Evolutionary conservation across 2,797 vertebrate species (phyloP).

Genomic region (Periophthalmus magnuspinnatus): DNA sequence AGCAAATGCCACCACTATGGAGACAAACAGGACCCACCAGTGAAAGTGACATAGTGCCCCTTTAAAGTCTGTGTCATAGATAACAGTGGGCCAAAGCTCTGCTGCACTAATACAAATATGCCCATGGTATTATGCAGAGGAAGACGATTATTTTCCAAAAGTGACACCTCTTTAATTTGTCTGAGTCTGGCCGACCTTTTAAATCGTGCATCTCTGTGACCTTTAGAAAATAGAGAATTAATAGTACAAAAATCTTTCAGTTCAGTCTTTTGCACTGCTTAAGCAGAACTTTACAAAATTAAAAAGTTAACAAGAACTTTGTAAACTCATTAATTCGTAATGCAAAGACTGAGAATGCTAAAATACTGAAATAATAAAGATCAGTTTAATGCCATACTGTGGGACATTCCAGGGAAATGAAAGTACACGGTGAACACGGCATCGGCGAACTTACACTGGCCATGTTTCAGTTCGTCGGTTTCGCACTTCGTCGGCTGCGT

Average conservation of each 20-base stretch:
- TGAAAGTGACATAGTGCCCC: too few relatives aligned
- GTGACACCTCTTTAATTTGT: slow-evolving; percentile 7
- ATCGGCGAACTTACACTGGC: too few relatives aligned
- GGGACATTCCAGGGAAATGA: background rate
- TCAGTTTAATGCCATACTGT: background rate
- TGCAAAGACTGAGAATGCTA: background rate
- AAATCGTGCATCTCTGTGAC: background rate
- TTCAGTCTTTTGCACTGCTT: background rate
- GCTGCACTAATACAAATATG: background rate
- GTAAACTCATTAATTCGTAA: background rate
- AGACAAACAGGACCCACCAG: too few relatives aligned
- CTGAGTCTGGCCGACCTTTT: slow-evolving; percentile 18
- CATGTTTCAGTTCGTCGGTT: too few relatives aligned
- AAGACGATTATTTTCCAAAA: slow-evolving; percentile 2
- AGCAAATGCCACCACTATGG: too few relatives aligned
- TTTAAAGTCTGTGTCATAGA: too few relatives aligned
- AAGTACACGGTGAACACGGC: too few relatives aligned
- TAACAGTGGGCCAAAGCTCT: background rate
- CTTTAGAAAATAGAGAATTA: slow-evolving; percentile 11
- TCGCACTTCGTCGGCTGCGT: too few relatives aligned
- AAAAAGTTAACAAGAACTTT: background rate
- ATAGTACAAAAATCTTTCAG: background rate
- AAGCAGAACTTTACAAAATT: background rate
- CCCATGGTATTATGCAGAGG: background rate
- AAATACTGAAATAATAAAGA: too few relatives aligned